Percentiles rank a stretch among this genome's conserved stretches.
These are phyloP conservation scores for Pteronura brasiliensis DNA, from an alignment of 2,113 vertebrate genomes.

Conservation along the genomic window DNA sequence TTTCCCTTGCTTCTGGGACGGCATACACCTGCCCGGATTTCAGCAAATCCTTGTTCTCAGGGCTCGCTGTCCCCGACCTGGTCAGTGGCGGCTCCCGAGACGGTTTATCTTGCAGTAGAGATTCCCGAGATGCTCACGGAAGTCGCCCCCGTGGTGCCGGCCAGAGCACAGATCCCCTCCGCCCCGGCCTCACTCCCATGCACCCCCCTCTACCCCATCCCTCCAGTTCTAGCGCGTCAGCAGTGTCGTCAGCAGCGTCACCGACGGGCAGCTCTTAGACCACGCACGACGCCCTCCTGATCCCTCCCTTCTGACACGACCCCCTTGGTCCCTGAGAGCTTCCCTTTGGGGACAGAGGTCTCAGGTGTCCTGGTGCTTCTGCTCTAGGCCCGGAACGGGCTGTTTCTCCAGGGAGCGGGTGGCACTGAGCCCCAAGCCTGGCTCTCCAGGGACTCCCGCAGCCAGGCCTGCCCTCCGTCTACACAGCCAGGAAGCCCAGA, in stretches of 20 bases:
- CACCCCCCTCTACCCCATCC: accelerated
- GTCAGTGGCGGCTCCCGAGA: not conserved
- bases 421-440: not conserved
- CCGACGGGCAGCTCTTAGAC: no score
- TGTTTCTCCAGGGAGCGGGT: not conserved
- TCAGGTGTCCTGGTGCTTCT: not conserved
- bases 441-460: not conserved
- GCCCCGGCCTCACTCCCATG: not conserved
- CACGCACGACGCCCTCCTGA: not conserved
- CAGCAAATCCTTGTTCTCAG: not conserved
- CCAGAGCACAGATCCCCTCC: not conserved
- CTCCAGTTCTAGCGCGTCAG: not conserved
- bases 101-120: not conserved
- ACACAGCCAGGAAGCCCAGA: not conserved
- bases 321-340: accelerated
- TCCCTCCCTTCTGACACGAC: not conserved
- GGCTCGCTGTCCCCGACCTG: no score
- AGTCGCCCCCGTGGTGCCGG: not conserved
- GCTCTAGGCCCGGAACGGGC: not conserved
- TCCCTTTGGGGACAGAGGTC: not conserved
- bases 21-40: not conserved
- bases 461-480: accelerated
- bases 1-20: not conserved
- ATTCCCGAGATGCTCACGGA: not conserved
- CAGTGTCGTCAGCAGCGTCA: no score